A percentile compares a stretch with the other conserved stretches of the same genome.
Conservation (phyloP, 1,140 invertebrate genomes). For the Drosophila grimshawi region DNA sequence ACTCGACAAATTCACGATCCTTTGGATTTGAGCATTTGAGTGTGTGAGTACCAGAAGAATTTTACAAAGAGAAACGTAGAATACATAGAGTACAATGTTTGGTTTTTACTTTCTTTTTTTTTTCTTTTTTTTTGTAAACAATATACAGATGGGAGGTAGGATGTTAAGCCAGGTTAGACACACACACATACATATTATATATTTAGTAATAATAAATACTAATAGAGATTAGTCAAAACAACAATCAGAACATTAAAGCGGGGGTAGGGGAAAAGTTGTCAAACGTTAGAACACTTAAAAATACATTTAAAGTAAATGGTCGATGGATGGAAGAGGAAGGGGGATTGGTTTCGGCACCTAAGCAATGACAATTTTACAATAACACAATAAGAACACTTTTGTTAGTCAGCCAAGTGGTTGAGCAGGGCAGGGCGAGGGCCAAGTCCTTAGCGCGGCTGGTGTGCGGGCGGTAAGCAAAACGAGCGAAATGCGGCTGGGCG, state of each 20-base stretch:
- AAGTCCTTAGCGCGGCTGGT: slow-evolving; percentile 18
- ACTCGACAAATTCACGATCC: slow-evolving; percentile 98
- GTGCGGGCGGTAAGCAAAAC: slow-evolving; percentile 44
- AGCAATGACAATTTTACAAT: slow-evolving; percentile 78
- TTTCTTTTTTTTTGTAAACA: slow-evolving; percentile 38
- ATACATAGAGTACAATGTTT: slow-evolving; percentile 78
- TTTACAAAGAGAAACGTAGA: slow-evolving; percentile 81
- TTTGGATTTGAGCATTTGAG: slow-evolving; percentile 85
- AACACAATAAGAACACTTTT: slow-evolving; percentile 61
- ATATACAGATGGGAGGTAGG: slow-evolving; percentile 54
- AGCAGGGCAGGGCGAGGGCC: slow-evolving; percentile 1
- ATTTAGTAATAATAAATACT: slow-evolving; percentile 59
- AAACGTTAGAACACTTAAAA: slow-evolving; percentile 69
- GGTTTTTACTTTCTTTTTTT: slow-evolving; percentile 37
- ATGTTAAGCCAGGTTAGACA: slow-evolving; percentile 41
- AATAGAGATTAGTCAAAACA: slow-evolving; percentile 54
- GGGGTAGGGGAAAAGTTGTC: slow-evolving; percentile 18
- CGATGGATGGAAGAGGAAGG: background rate
- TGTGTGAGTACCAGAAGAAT: slow-evolving; percentile 75
- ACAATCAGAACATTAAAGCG: slow-evolving; percentile 56
- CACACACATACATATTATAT: slow-evolving; percentile 43
- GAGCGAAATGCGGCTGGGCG: slow-evolving; percentile 30
- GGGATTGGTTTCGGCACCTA: slow-evolving; percentile 50
- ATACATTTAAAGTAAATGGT: slow-evolving; percentile 36
- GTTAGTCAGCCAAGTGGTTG: slow-evolving; percentile 49